phyloP scores from a whole-genome alignment of 2,113 vertebrate genomes.

The Alouatta palliata region DNA sequence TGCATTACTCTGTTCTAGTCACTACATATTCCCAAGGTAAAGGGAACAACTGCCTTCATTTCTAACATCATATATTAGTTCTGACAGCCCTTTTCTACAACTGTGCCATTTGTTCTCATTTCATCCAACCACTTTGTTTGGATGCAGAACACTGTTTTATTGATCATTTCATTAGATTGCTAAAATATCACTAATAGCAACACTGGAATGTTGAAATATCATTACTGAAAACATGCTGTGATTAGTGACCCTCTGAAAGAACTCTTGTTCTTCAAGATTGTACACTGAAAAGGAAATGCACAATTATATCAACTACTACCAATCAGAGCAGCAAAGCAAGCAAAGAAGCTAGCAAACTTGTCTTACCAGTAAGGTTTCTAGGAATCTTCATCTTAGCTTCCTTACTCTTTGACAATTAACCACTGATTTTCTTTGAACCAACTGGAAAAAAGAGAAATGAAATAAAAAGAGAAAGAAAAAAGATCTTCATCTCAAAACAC shows the following conservation, averaged over 20 bases:
- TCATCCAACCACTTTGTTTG: not conserved
- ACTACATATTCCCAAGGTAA: not conserved
- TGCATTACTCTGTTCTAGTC: too few relatives aligned
- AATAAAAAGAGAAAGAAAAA: not conserved
- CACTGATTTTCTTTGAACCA: not conserved
- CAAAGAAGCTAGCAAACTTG: not conserved
- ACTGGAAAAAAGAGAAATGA: not conserved
- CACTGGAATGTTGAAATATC: not conserved
- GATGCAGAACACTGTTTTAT: not conserved
- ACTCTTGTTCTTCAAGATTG: not conserved
- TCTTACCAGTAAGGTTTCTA: not conserved
- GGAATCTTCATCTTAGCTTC: not conserved
- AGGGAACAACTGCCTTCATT: not conserved
- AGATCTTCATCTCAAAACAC: not conserved
- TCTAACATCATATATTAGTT: not conserved
- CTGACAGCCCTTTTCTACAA: not conserved
- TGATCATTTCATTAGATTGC: not conserved
- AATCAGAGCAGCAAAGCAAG: not conserved
- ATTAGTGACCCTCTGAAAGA: not conserved
- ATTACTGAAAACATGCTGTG: not conserved
- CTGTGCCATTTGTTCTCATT: not conserved
- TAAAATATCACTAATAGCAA: not conserved
- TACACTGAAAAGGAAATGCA: not conserved
- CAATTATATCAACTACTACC: not conserved
- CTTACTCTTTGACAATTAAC: not conserved